Evolutionary conservation across 2,113 vertebrate genomes (phyloP).

Genomic region (Chionis minor): DNA sequence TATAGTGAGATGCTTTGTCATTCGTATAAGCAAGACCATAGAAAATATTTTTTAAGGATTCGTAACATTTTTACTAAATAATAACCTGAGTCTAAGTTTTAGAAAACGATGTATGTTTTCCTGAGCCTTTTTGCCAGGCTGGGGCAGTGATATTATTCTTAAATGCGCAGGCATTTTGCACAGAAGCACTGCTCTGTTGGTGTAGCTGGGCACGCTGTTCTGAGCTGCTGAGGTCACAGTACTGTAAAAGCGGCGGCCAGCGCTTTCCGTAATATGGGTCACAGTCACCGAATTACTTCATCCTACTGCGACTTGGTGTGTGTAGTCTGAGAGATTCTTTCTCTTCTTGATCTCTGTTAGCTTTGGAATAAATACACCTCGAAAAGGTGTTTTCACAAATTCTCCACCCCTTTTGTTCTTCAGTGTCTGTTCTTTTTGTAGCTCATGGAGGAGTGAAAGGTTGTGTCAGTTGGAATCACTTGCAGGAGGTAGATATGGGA

Average conservation of each 20-base stretch:
- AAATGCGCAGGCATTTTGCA: fast-evolving
- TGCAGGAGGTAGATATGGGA: neutral
- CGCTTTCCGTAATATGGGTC: fast-evolving
- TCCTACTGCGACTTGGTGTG: neutral
- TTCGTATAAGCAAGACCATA: neutral
- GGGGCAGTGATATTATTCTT: neutral
- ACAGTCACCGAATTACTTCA: fast-evolving
- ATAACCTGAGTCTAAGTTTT: neutral
- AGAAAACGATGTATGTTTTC: neutral
- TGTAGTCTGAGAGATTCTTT: neutral
- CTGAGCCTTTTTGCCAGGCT: neutral
- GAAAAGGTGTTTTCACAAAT: neutral
- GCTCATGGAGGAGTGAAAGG: neutral
- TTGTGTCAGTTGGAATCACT: neutral
- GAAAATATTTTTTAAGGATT: neutral
- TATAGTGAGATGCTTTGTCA: neutral
- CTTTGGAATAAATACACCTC: neutral
- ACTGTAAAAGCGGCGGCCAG: neutral
- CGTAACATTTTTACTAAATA: neutral
- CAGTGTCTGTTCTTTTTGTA: neutral
- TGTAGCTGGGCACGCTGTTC: neutral
- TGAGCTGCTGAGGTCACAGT: neutral
- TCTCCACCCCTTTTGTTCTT: neutral
- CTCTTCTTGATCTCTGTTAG: neutral
- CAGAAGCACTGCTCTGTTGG: neutral